Percentiles rank a stretch among this genome's conserved stretches.
Evolutionary conservation across 1,140 invertebrate genomes (phyloP).

Genomic region (Nymphalis io): DNA sequence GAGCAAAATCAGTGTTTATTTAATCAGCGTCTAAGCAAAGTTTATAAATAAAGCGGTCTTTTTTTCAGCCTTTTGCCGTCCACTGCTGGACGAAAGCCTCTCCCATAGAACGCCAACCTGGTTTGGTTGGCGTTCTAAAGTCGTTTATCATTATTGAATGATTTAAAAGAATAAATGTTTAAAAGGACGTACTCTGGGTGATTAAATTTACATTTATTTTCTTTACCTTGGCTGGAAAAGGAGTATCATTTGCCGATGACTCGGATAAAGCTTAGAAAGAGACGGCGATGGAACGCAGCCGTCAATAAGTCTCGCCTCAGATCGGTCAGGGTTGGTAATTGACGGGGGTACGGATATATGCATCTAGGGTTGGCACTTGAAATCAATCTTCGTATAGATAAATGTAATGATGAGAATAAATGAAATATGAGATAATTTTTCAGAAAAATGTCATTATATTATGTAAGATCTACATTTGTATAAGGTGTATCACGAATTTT

Average conservation of each 20-base stretch:
- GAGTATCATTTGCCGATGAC: constrained; percentile 34
- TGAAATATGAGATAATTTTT: no score
- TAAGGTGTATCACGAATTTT: no score
- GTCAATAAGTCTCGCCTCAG: constrained; percentile 77
- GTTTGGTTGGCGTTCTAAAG: no score
- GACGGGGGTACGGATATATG: constrained; percentile 63
- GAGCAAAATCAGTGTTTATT: no score
- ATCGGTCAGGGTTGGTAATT: constrained; percentile 78
- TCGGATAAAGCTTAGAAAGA: constrained; percentile 39
- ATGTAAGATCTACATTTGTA: no score
- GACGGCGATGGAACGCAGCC: constrained; percentile 49
- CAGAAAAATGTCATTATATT: no score
- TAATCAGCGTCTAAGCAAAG: no score
- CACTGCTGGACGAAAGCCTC: no score
- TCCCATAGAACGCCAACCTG: no score
- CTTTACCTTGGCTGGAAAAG: constrained; percentile 20
- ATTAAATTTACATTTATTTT: neutral
- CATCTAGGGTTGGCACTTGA: constrained; percentile 53
- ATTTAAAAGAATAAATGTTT: neutral
- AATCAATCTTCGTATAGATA: neutral
- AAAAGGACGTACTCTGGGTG: neutral
- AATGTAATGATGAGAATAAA: neutral
- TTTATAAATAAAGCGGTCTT: no score
- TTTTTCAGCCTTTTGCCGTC: no score
- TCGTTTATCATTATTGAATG: neutral